Conservation (phyloP, 1,140 invertebrate genomes). For the Hormaphis cornu region DNA sequence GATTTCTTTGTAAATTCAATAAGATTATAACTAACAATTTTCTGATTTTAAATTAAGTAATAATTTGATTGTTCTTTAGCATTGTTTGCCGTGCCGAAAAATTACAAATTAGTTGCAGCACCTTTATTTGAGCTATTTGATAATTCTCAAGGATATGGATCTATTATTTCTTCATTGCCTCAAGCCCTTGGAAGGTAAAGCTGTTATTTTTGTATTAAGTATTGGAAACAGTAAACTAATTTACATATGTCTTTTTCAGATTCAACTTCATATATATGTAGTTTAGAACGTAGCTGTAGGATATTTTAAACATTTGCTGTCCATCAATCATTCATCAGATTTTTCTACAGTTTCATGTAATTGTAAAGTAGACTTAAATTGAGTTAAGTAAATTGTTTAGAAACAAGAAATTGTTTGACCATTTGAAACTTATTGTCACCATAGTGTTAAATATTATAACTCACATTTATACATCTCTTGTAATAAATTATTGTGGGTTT, state of each 20-base stretch:
- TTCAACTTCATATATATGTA: conserved; percentile 31
- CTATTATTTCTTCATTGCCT: conserved; percentile 95
- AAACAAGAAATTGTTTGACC: conserved; percentile 15
- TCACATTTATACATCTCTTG: neutral
- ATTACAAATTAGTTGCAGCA: conserved; percentile 99
- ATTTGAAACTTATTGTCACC: neutral
- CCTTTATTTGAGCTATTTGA: conserved; percentile 98
- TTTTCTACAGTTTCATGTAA: conserved; percentile 13
- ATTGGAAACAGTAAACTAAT: neutral
- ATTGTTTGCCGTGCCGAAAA: conserved; percentile 96
- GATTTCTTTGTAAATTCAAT: conserved; percentile 18
- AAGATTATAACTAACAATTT: neutral
- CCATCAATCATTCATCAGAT: neutral
- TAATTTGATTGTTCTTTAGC: conserved; percentile 53
- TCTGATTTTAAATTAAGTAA: conserved; percentile 6
- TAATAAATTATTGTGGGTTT: conserved; percentile 6
- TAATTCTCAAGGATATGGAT: conserved; percentile 97
- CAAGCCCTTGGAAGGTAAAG: conserved; percentile 86
- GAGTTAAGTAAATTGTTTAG: conserved; percentile 1
- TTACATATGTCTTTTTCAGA: conserved; percentile 1
- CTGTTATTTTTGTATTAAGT: neutral
- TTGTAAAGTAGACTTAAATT: conserved; percentile 21
- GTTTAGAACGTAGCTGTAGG: conserved; percentile 15
- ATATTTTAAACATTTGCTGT: conserved; percentile 26
- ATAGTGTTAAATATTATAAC: conserved; percentile 16